Evolutionary conservation across 2,113 vertebrate genomes (phyloP).

Genomic region (Peromyscus polionotus): DNA sequence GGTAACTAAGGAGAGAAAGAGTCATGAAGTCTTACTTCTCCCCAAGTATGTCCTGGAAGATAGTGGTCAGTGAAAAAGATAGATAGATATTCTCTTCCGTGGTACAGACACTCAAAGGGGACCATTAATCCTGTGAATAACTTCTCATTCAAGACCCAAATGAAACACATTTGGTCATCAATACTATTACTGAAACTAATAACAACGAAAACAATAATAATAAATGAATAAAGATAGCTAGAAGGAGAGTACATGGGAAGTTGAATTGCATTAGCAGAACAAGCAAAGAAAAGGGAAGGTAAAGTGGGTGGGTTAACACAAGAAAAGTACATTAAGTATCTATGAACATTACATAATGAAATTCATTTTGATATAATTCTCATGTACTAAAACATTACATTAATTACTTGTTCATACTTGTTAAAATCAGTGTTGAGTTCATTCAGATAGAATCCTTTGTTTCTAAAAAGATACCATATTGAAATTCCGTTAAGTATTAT

Average conservation of each 20-base stretch:
- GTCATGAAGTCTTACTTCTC: neutral
- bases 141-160: neutral
- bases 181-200: neutral
- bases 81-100: neutral
- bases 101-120: neutral
- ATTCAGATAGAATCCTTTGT: neutral
- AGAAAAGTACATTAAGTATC: neutral
- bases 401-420: neutral
- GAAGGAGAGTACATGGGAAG: no score
- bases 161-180: neutral
- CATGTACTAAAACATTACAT: neutral
- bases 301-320: no score
- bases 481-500: neutral
- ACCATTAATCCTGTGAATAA: neutral
- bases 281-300: neutral
- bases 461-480: neutral
- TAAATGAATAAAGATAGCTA: neutral
- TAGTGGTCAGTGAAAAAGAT: neutral
- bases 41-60: neutral
- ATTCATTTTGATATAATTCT: neutral
- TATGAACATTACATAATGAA: neutral
- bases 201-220: neutral
- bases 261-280: neutral
- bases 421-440: neutral
- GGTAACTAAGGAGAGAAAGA: neutral